Conservation (phyloP, 2,113 vertebrate genomes). For the Poeciliopsis prolifica region DNA sequence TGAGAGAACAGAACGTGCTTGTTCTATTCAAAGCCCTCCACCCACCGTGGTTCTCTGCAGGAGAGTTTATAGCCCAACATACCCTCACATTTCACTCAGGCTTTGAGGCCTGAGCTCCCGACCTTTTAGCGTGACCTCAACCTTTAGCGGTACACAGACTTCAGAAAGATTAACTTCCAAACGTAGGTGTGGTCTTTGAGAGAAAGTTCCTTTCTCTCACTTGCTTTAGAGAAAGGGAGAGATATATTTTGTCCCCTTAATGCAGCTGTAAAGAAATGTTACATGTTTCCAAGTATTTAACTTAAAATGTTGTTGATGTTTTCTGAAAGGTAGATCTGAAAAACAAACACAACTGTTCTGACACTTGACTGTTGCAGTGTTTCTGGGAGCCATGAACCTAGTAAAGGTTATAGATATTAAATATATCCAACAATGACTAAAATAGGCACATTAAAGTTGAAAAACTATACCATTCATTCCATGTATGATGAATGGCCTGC, state of each 20-base stretch:
- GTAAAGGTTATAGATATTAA: background rate
- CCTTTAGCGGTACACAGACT: slow-evolving; percentile 46
- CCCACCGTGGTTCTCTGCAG: slow-evolving; percentile 47
- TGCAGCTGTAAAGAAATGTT: background rate
- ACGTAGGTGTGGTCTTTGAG: slow-evolving; percentile 5
- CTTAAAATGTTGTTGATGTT: background rate
- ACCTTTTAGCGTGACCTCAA: slow-evolving; percentile 50
- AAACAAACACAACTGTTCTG: background rate
- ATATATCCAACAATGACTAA: background rate
- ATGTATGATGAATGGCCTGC: no score
- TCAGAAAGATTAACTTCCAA: slow-evolving; percentile 14
- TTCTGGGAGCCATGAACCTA: background rate
- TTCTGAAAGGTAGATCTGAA: background rate
- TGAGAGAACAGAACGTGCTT: slow-evolving; percentile 38
- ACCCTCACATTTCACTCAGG: slow-evolving; percentile 25
- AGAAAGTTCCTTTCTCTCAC: background rate
- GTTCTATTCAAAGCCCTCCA: slow-evolving; percentile 46
- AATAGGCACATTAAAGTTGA: background rate
- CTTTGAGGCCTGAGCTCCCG: slow-evolving; percentile 58
- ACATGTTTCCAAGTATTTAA: background rate
- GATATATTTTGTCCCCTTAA: background rate
- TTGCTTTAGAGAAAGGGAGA: background rate
- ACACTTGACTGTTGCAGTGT: background rate
- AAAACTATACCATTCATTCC: background rate
- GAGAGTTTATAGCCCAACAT: slow-evolving; percentile 30